A percentile compares a stretch with the other conserved stretches of the same genome.
Conservation (phyloP, 2,888 invertebrate species). For the Apeira syringaria region DNA sequence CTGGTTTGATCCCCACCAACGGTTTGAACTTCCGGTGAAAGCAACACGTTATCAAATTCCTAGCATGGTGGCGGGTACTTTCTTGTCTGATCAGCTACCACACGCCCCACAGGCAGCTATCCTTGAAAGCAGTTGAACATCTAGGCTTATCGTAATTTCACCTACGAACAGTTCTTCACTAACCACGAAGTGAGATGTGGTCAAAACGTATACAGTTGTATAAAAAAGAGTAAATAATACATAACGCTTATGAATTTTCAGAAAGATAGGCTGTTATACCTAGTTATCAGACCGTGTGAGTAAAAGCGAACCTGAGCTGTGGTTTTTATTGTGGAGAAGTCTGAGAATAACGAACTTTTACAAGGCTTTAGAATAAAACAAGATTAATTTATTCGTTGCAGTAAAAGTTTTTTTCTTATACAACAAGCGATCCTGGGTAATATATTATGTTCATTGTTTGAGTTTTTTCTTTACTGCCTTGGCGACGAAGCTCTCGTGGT, state of each 20-base stretch:
- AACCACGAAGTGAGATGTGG: no score
- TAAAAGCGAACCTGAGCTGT: constrained; percentile 4
- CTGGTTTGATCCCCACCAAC: no score
- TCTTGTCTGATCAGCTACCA: no score
- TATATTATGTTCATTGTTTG: constrained; percentile 50
- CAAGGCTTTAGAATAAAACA: constrained; percentile 36
- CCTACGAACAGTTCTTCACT: no score
- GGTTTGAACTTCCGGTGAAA: no score
- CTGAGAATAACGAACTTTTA: constrained; percentile 32
- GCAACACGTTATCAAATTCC: no score
- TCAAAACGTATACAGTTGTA: no score
- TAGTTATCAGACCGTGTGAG: constrained; percentile 1
- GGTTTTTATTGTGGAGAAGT: constrained; percentile 20
- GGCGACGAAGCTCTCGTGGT: constrained; percentile 31
- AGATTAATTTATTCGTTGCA: constrained; percentile 46
- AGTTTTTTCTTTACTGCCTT: constrained; percentile 36
- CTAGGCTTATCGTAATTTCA: no score
- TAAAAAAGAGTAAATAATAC: constrained; percentile 1
- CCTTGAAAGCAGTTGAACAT: no score
- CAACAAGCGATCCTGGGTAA: constrained; percentile 53
- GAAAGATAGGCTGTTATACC: constrained; percentile 10
- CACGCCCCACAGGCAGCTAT: no score
- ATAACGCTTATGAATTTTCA: constrained; percentile 10
- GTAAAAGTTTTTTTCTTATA: constrained; percentile 51
- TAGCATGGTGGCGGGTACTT: no score